A percentile compares a stretch with the other conserved stretches of the same genome.
Evolutionary conservation across 35 echinoderm and acorn worm species (phyloP).

Genomic region (Heliocidaris tuberculata): DNA sequence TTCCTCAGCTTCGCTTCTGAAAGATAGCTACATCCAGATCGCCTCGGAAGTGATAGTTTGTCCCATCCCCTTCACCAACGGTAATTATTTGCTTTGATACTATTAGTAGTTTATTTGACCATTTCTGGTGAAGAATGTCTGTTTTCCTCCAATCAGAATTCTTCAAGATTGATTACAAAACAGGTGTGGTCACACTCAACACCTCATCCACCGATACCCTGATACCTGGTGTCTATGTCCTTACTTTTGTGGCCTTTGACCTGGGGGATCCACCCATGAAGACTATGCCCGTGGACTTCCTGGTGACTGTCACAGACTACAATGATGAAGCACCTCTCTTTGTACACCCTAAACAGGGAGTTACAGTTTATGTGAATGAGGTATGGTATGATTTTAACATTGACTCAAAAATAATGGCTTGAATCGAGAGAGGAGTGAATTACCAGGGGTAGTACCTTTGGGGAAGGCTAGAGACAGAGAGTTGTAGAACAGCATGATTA

Average conservation of each 20-base stretch:
- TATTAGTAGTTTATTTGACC: too few relatives aligned
- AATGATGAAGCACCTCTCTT: constrained; percentile 65
- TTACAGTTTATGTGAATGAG: constrained; percentile 52
- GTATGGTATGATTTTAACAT: constrained; percentile 7
- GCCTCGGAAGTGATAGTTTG: too few relatives aligned
- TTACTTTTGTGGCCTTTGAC: constrained; percentile 45
- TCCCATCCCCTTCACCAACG: too few relatives aligned
- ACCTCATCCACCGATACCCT: not conserved
- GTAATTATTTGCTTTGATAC: too few relatives aligned
- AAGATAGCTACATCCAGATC: too few relatives aligned
- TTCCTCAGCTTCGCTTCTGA: too few relatives aligned
- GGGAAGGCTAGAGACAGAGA: too few relatives aligned
- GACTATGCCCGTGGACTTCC: not conserved
- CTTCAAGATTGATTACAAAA: constrained; percentile 39
- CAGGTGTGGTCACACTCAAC: constrained; percentile 42
- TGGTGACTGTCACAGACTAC: constrained; percentile 47
- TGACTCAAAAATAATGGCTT: too few relatives aligned
- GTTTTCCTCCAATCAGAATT: constrained; percentile 15
- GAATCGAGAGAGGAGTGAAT: too few relatives aligned
- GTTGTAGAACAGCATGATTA: too few relatives aligned
- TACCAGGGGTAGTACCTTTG: too few relatives aligned
- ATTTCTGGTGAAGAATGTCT: too few relatives aligned
- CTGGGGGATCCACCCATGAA: not conserved
- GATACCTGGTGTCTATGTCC: constrained; percentile 31
- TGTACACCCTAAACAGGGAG: constrained; percentile 27